Evolutionary conservation across 2,888 invertebrate genomes (phyloP).

Genomic region (Bhutanitis thaidina): DNA sequence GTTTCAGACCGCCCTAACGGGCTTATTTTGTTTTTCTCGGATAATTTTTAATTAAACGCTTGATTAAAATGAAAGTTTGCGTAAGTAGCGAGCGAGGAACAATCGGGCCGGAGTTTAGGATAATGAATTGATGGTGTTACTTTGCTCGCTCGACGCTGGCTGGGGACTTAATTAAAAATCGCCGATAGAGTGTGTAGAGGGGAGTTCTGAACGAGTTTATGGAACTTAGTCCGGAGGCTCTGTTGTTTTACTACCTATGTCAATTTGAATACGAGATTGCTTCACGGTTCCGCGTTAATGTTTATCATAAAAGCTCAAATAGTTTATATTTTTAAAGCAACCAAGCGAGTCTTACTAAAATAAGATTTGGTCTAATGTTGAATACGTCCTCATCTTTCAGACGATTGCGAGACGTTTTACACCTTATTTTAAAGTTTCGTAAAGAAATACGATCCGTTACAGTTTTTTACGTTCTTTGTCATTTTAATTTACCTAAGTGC

Average conservation of each 20-base stretch:
- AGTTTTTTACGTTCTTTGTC: no score
- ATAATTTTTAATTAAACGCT: slow-evolving; percentile 81
- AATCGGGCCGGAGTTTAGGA: slow-evolving; percentile 79
- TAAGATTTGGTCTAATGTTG: not conserved
- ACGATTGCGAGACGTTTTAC: slow-evolving; percentile 5
- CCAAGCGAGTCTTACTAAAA: not conserved
- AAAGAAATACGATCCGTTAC: not conserved
- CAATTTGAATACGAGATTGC: slow-evolving; percentile 77
- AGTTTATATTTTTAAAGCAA: slow-evolving; percentile 24
- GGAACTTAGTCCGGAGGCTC: slow-evolving; percentile 70
- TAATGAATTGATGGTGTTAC: slow-evolving; percentile 81
- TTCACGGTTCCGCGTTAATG: slow-evolving; percentile 44
- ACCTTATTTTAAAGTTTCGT: slow-evolving; percentile 3
- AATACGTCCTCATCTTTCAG: not conserved
- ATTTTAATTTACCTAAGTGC: no score
- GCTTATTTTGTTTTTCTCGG: slow-evolving; percentile 80
- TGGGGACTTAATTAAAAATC: slow-evolving; percentile 79
- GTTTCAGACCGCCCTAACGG: slow-evolving; percentile 77
- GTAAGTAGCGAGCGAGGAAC: slow-evolving; percentile 79
- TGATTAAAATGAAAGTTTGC: slow-evolving; percentile 81
- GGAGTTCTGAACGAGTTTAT: slow-evolving; percentile 76
- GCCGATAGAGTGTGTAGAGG: slow-evolving; percentile 78
- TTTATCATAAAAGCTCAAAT: slow-evolving; percentile 28
- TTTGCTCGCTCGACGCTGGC: slow-evolving; percentile 71
- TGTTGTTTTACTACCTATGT: slow-evolving; percentile 74